A percentile compares a stretch with the other conserved stretches of the same genome.
These are phyloP conservation scores for Festucalex cinctus DNA, from an alignment of 2,113 vertebrate genomes.

Conservation along the genomic window DNA sequence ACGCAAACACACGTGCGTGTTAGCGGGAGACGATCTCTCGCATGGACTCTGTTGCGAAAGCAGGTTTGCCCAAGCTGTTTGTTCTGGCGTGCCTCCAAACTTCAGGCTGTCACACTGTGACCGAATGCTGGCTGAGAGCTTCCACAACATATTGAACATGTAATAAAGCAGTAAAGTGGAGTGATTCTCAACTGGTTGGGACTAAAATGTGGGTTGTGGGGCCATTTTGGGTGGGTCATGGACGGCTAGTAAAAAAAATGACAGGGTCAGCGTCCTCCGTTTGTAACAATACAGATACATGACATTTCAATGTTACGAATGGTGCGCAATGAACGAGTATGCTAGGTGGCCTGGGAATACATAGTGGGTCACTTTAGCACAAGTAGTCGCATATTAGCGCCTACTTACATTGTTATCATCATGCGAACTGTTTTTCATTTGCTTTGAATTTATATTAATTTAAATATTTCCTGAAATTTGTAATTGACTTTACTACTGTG, in stretches of 20 bases:
- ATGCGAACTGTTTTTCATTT: too few relatives aligned
- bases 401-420: too few relatives aligned
- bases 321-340: too few relatives aligned
- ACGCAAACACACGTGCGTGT: conserved; percentile 11
- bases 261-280: too few relatives aligned
- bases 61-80: conserved; percentile 66
- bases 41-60: conserved; percentile 40
- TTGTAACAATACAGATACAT: too few relatives aligned
- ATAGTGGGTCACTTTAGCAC: too few relatives aligned
- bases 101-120: conserved; percentile 28
- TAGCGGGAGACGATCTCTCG: conserved; percentile 23
- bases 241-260: neutral
- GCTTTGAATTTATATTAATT: too few relatives aligned
- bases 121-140: conserved; percentile 26
- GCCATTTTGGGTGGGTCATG: neutral
- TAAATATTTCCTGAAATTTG: too few relatives aligned
- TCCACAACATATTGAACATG: conserved; percentile 15
- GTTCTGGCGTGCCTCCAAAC: conserved; percentile 49
- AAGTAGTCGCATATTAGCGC: too few relatives aligned
- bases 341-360: too few relatives aligned
- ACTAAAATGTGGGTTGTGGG: neutral
- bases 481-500: too few relatives aligned
- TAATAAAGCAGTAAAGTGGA: conserved; percentile 18
- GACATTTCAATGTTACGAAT: too few relatives aligned
- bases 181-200: neutral